Evolutionary conservation across 2,888 invertebrate species (phyloP), one percentile per base, ranked within the genome.

Genomic region (Orchesella flavescens): DNA sequence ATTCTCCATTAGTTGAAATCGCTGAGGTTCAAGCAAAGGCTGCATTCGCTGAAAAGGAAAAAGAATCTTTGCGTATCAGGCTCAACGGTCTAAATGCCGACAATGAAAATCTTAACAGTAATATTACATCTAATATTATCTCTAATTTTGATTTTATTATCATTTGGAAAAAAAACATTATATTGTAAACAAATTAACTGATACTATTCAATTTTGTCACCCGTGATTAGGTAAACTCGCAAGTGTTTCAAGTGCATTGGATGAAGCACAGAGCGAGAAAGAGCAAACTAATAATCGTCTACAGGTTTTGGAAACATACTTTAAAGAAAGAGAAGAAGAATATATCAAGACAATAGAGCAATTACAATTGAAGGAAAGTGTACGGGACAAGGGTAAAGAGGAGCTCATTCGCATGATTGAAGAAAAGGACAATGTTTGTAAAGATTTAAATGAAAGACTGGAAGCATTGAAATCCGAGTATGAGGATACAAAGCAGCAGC

Each of bases 261-360:
- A 74, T 12, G 76, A 66, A 34, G 57, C 86, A 15, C 82, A 77
- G 19, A 24, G 12, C 4, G 85, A 87, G 43, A 85, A 83, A 23
- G 88, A 88, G 15, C 74, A 85, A 43, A 85, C 88, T 12, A 82
- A 84, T 61, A 88, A 87, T 84, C 78, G 84, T n/a, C 83, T 88
- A 1, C 80, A 84, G 46, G 88, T 88, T 49, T 75, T 88, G 13
- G 87, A 88, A 84, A 81, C 81, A 5, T 88, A 86, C 69, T 88
- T 88, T 65, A 87, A 88, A 68, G 86, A 88, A 61, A 85, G 87
- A 46, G 88, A 88, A 74, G 87, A 87, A 57, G 88, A 88, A 55
- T 81, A 87, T 21, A 75, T 87, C 13, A 86, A 84, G 21, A 85
- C 85, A 10, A 87, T 88, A 17, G 86, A 85, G 12, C 85, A 85